Evolutionary conservation across 1,140 invertebrate genomes (phyloP), one percentile per base, ranked within the genome.

Genomic region (Tetraneura akinire): DNA sequence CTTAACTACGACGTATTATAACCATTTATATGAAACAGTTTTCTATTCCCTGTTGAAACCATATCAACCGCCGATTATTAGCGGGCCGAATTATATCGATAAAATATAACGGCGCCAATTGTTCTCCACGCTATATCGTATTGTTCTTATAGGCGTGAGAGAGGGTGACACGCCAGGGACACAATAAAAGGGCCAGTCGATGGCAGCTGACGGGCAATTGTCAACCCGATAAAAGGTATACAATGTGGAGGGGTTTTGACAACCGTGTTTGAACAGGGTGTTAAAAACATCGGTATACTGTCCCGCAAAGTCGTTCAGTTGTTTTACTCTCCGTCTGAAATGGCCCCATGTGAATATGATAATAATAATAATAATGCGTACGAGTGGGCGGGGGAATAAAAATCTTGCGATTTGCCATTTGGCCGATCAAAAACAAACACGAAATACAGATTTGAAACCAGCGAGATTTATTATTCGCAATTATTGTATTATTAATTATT

Each of bases 191-290:
- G 45, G 45, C 45, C 23, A 6, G 51, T n/a, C 21, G 53, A 23
- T 9, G 55, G 55, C 74, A 78, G 74, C 74, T 78, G 74, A 78
- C 74, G 74, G 55, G 55, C 16, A 57, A 76, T 57, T 76, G 73
- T 76, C 74, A 60, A 18, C 74, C 21, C 37, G 74, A 60, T 60
- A 47, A 60, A 60, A 78, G 55, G 74, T 62, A n/a, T n/a, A 23
- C 11, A 55, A 21, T 21, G 18, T 6, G 49, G 10, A 45, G 37
- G 74, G 32, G n/a, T 29, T 51, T 51, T 51, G 74, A 60, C 74
- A 29, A 26, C 55, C 74, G 74, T 62, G 55, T 78, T 78, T 47
- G 74, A 78, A 60, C 74, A 26, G 74, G 74, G 74, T 45, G 74
- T 78, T 62, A 29, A 78, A 62, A 62, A 74, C 74, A 26, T n/a